phyloP scores from a whole-genome alignment of 2,797 vertebrate genomes.

The Poecilia wingei region DNA sequence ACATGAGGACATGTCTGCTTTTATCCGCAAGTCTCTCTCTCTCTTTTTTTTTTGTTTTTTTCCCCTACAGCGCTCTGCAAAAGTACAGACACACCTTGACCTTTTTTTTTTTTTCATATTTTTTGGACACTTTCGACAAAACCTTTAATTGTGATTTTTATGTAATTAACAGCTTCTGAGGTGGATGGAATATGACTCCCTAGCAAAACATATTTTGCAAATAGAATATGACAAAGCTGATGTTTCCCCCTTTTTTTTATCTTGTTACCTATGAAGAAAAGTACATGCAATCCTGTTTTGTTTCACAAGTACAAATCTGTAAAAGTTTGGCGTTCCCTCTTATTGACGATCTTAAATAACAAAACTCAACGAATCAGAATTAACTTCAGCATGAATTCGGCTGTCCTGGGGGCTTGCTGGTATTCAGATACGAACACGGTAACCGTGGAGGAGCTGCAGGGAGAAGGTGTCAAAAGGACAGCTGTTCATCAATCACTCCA shows the following conservation, averaged over 20 bases:
- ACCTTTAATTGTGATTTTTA: neutral
- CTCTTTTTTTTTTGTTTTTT: constrained; percentile 17
- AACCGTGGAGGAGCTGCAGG: neutral
- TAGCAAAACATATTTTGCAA: neutral
- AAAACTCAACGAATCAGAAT: neutral
- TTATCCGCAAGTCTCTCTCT: constrained; percentile 52
- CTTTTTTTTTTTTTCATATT: neutral
- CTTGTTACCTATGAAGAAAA: neutral
- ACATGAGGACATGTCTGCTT: constrained; percentile 71
- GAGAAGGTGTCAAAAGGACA: neutral
- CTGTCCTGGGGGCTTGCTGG: neutral
- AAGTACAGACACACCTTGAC: neutral
- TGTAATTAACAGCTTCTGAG: neutral
- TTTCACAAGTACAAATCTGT: neutral
- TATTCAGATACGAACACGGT: neutral
- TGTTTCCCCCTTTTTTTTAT: neutral
- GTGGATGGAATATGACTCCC: neutral
- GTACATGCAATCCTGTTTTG: neutral
- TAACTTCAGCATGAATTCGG: neutral
- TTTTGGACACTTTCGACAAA: neutral
- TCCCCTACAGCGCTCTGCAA: neutral
- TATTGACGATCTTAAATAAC: neutral
- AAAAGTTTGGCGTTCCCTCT: neutral
- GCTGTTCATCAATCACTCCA: neutral
- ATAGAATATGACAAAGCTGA: neutral